Percentiles rank a stretch among this genome's conserved stretches.
phyloP scores from a whole-genome alignment of 1,140 invertebrate species.

The Nylanderia fulva region DNA sequence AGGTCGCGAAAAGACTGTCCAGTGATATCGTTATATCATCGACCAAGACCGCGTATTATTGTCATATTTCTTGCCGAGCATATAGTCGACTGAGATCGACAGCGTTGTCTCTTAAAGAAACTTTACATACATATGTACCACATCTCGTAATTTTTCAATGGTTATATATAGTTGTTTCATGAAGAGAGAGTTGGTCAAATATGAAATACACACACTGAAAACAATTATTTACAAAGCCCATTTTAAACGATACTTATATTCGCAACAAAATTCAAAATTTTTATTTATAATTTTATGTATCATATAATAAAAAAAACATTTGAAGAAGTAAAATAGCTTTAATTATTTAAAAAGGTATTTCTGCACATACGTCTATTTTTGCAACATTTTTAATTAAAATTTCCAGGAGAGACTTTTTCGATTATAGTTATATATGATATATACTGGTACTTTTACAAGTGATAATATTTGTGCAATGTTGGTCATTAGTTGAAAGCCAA shows the following conservation, averaged over 20 bases:
- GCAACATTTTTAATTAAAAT: too few relatives aligned
- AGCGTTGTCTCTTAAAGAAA: neutral
- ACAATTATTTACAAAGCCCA: too few relatives aligned
- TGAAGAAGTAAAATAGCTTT: neutral
- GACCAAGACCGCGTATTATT: conserved; percentile 33
- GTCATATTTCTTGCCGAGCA: neutral
- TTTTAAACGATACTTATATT: too few relatives aligned
- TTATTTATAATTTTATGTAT: too few relatives aligned
- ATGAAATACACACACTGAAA: too few relatives aligned
- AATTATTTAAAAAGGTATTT: neutral
- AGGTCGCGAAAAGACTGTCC: conserved; percentile 53
- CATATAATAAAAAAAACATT: too few relatives aligned
- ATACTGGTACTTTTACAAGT: neutral
- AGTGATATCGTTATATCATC: conserved; percentile 58
- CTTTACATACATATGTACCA: neutral
- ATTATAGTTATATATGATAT: too few relatives aligned
- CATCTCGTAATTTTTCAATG: neutral
- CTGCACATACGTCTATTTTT: neutral
- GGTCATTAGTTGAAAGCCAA: neutral
- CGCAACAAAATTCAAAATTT: too few relatives aligned
- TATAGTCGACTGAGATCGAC: neutral
- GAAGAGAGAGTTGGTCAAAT: neutral
- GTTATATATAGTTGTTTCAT: neutral
- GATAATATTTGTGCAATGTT: neutral
- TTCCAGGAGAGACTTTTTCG: too few relatives aligned